Conservation (phyloP, 1,140 invertebrate species). For the Whitmania pigra region DNA sequence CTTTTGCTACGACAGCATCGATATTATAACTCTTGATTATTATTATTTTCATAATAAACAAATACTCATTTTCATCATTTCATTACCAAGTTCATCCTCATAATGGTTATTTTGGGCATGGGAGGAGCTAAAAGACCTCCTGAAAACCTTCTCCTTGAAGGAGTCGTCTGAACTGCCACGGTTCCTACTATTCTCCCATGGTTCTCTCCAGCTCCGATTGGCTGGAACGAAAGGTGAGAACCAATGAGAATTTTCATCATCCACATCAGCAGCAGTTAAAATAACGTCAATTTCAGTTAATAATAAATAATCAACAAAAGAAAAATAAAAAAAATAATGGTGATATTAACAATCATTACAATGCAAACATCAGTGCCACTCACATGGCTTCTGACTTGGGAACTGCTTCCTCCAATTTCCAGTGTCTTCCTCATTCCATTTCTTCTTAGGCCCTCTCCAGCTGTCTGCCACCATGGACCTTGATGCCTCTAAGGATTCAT, state of each 20-base stretch:
- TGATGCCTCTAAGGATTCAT: constrained; percentile 28
- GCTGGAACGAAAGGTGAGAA: not conserved
- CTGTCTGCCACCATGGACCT: constrained; percentile 35
- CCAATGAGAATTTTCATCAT: not conserved
- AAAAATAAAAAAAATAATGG: not conserved
- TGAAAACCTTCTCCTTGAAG: constrained; percentile 10
- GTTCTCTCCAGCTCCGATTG: constrained; percentile 16
- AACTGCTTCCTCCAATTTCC: constrained; percentile 48
- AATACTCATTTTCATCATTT: too few species aligned
- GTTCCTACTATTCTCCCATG: constrained; percentile 12
- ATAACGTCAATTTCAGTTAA: not conserved
- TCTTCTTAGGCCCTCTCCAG: constrained; percentile 35
- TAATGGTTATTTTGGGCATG: constrained; percentile 2
- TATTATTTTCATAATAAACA: too few species aligned
- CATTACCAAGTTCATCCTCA: constrained; percentile 5
- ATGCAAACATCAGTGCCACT: constrained; percentile 21
- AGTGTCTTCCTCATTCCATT: constrained; percentile 49
- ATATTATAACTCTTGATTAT: too few species aligned
- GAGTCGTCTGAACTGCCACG: not conserved
- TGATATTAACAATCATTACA: not conserved
- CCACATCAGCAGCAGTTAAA: not conserved
- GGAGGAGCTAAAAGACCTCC: constrained; percentile 13
- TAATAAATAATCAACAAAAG: not conserved
- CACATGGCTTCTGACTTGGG: constrained; percentile 47
- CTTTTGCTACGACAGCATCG: too few species aligned